A percentile compares a stretch with the other conserved stretches of the same genome.
Evolutionary conservation across 2,797 vertebrate species (phyloP).

Genomic region (Sus cebifrons): DNA sequence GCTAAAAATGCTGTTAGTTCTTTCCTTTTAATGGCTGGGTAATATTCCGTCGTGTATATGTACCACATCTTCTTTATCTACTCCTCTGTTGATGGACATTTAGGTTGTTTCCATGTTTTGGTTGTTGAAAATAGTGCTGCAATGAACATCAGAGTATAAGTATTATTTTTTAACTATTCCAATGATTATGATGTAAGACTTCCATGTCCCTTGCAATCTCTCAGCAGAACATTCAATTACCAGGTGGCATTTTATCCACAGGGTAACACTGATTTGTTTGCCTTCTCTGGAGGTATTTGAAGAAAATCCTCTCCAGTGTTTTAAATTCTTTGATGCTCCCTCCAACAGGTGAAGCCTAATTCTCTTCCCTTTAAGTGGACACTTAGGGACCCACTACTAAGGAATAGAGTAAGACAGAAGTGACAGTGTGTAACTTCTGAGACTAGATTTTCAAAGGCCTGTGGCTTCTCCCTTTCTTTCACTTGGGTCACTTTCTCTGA

Average conservation of each 20-base stretch:
- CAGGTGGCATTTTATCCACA: not conserved
- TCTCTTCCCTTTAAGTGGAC: not conserved
- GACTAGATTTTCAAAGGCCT: not conserved
- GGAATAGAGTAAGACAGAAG: not conserved
- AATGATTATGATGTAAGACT: not conserved
- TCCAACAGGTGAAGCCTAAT: constrained; percentile 44
- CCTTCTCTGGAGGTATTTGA: not conserved
- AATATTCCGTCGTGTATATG: no score
- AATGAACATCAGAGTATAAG: not conserved
- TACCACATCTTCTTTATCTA: no score
- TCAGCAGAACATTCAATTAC: constrained; percentile 32
- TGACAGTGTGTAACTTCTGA: constrained; percentile 18
- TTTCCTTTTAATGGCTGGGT: no score
- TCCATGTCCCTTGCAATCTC: not conserved
- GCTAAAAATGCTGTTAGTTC: no score
- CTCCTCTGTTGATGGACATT: no score
- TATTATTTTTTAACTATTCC: not conserved
- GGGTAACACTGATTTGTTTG: constrained; percentile 37
- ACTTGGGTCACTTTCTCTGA: not conserved
- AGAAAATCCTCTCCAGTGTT: not conserved
- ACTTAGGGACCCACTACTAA: constrained; percentile 6
- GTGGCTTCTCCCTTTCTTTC: not conserved
- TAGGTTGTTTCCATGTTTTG: no score
- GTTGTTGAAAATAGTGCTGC: no score
- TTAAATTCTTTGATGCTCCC: not conserved